phyloP scores from a whole-genome alignment of 2,888 invertebrate species.

The Nysson spinosus region DNA sequence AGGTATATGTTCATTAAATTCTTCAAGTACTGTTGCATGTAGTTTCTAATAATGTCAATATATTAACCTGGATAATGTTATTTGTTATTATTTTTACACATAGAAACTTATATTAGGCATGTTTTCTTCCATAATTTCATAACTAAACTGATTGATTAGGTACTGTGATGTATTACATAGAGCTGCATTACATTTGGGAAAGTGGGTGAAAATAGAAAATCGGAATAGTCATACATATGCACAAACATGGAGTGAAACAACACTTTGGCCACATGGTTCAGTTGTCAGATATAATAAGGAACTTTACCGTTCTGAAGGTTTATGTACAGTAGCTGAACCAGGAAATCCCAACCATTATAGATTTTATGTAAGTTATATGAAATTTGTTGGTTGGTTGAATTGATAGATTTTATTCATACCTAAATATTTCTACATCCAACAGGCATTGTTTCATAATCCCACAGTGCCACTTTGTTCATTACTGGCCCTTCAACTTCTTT shows the following conservation, averaged over 20 bases:
- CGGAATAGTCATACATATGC: slow-evolving; percentile 80
- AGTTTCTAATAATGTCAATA: no score
- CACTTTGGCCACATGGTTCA: slow-evolving; percentile 87
- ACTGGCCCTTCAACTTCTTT: slow-evolving; percentile 84
- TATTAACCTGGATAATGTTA: no score
- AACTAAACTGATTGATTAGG: slow-evolving; percentile 60
- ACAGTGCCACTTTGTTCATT: slow-evolving; percentile 86
- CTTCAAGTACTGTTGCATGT: no score
- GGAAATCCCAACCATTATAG: slow-evolving; percentile 88
- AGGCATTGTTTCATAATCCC: slow-evolving; percentile 94
- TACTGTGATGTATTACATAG: slow-evolving; percentile 95
- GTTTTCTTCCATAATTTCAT: slow-evolving; percentile 31
- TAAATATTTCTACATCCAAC: slow-evolving; percentile 72
- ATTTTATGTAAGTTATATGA: slow-evolving; percentile 88
- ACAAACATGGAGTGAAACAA: slow-evolving; percentile 80
- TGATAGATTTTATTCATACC: not conserved
- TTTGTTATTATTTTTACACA: no score
- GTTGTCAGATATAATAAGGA: slow-evolving; percentile 86
- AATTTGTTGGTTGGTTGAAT: no score
- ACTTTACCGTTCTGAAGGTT: slow-evolving; percentile 86
- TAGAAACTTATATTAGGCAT: no score
- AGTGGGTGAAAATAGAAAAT: slow-evolving; percentile 83
- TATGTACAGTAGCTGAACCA: slow-evolving; percentile 92
- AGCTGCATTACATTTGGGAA: slow-evolving; percentile 92
- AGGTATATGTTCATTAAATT: slow-evolving; percentile 70